Evolutionary conservation across 2,888 invertebrate species (phyloP).

Genomic region (Cryptosula pallasiana): DNA sequence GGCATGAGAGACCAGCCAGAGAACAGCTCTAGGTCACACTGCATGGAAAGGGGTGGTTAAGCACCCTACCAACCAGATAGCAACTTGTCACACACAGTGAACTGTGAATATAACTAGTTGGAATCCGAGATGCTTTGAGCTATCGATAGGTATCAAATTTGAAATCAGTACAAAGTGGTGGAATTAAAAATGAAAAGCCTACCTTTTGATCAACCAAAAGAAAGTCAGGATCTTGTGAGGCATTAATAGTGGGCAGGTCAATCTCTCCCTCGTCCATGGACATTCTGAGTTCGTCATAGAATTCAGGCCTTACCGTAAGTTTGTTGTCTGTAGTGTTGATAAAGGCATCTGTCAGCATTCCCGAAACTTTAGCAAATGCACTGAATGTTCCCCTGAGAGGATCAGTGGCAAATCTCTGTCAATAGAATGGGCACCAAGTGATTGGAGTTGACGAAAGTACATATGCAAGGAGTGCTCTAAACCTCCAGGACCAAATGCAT

Average conservation of each 20-base stretch:
- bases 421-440: too few relatives aligned
- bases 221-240: slow-evolving; percentile 9
- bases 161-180: neutral
- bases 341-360: slow-evolving; percentile 63
- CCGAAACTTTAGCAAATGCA: slow-evolving; percentile 79
- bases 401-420: slow-evolving; percentile 59
- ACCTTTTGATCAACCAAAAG: slow-evolving; percentile 12
- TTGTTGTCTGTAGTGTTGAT: slow-evolving; percentile 35
- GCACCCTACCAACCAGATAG: too few relatives aligned
- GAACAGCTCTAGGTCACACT: too few relatives aligned
- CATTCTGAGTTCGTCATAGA: neutral
- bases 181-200: neutral
- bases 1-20: too few relatives aligned
- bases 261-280: slow-evolving; percentile 4
- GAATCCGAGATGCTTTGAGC: too few relatives aligned
- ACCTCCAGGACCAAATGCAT: too few relatives aligned
- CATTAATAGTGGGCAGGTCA: neutral
- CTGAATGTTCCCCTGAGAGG: slow-evolving; percentile 79
- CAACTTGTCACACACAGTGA: too few relatives aligned
- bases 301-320: neutral
- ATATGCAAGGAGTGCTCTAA: slow-evolving; percentile 25
- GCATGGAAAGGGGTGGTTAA: too few relatives aligned
- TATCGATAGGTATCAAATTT: too few relatives aligned
- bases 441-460: too few relatives aligned
- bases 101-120: too few relatives aligned